Evolutionary conservation across 2,888 invertebrate genomes (phyloP), one percentile per base, ranked within the genome.

Genomic region (Autographa gamma): DNA sequence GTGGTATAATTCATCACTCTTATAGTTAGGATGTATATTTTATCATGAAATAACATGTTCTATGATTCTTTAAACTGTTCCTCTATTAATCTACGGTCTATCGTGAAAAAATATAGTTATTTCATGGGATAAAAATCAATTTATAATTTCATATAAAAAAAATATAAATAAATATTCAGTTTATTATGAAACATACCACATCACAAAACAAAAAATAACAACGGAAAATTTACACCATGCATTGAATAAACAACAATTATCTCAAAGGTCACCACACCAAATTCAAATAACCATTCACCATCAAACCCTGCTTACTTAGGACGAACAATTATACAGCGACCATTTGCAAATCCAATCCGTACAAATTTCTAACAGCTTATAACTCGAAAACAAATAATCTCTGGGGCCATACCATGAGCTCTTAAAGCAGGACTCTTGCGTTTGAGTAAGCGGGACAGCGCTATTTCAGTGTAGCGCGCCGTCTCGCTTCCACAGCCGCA

Each of bases 361-460:
- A 70, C 71, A 67, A 71, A 78, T 78, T 76, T 73, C 71, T 60
- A 68, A 63, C 79, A 81, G 81, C 79, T 82, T 81, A 81, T 79
- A 83, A 83, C 68, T 83, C 76, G 63, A 58, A 73, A 74, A 65
- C 81, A 81, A 81, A 82, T 83, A 83, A 79, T 81, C 82, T 75
- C 71, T 25, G 25, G 25, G 25, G 3, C 25, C 25, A 25, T 25
- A 25, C 25, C 25, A 25, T 25, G 25, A 25, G 25, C 25, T 25
- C 25, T 25, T 25, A 3, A 25, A 25, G 25, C 25, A 25, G 25
- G 25, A 25, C 25, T 25, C 2, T 25, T 25, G 25, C 25, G 25
- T 1, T 25, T 25, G 25, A 25, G 25, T 25, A 25, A 25, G 25
- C 25, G 25, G 3, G 25, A 25, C 25, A 25, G 25, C 25, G 25